Percentiles rank a stretch among this genome's conserved stretches.
phyloP scores from a whole-genome alignment of 2,113 vertebrate genomes.

The Mola mola region DNA sequence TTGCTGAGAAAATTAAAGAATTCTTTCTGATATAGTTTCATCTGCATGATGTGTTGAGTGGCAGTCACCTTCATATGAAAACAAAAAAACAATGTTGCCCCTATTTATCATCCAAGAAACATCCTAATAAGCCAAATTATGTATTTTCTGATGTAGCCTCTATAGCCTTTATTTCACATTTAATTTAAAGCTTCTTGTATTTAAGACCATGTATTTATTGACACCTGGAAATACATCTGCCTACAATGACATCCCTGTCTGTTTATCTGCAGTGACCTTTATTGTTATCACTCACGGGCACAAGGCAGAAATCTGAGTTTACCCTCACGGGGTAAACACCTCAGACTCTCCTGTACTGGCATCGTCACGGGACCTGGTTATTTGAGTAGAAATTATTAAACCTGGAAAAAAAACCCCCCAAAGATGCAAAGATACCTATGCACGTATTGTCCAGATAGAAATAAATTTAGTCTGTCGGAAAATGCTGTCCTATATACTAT shows the following conservation, averaged over 20 bases:
- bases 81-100: too few species aligned
- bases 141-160: too few species aligned
- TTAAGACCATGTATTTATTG: slow-evolving; percentile 3
- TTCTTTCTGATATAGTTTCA: too few species aligned
- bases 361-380: slow-evolving; percentile 25
- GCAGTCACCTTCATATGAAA: too few species aligned
- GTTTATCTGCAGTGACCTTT: slow-evolving; percentile 46
- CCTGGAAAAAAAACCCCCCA: not conserved
- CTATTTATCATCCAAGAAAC: too few species aligned
- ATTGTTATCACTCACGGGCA: slow-evolving; percentile 37
- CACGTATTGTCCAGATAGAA: slow-evolving; percentile 29
- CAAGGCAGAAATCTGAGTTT: slow-evolving; percentile 24
- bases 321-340: slow-evolving; percentile 37
- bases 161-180: too few species aligned
- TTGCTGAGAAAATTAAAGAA: too few species aligned
- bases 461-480: slow-evolving; percentile 32
- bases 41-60: too few species aligned
- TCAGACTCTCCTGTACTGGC: slow-evolving; percentile 4
- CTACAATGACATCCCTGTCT: slow-evolving; percentile 22
- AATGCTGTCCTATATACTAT: slow-evolving; percentile 32
- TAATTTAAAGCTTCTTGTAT: too few species aligned
- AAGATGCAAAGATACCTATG: slow-evolving; percentile 30
- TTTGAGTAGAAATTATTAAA: slow-evolving; percentile 54
- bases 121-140: too few species aligned
- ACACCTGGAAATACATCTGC: slow-evolving; percentile 17